These are phyloP conservation scores for Caretta caretta DNA, from an alignment of 2,113 vertebrate genomes.

Conservation along the genomic window DNA sequence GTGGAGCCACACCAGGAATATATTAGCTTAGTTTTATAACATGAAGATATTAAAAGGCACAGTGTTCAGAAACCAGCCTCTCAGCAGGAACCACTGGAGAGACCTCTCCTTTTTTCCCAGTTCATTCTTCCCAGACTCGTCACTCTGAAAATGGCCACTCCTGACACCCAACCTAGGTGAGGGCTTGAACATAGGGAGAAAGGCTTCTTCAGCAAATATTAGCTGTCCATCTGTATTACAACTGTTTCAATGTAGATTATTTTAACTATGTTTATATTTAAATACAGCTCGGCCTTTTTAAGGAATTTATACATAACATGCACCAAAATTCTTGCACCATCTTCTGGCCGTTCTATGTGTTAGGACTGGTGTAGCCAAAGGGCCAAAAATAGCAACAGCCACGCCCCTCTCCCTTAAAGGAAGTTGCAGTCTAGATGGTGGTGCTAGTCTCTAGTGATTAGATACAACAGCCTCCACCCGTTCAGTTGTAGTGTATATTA, in stretches of 20 bases:
- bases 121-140: not conserved
- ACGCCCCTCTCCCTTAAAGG: not conserved
- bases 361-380: not conserved
- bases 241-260: not conserved
- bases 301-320: not conserved
- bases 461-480: not conserved
- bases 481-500: not conserved
- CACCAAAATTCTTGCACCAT: not conserved
- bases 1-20: not conserved
- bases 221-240: not conserved
- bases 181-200: not conserved
- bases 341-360: not conserved
- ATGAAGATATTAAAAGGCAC: not conserved
- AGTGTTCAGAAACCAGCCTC: not conserved
- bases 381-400: not conserved
- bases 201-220: not conserved
- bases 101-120: not conserved
- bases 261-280: not conserved
- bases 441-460: not conserved
- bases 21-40: not conserved
- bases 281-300: not conserved
- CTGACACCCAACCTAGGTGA: not conserved
- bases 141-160: not conserved
- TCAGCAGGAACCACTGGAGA: not conserved
- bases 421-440: not conserved